Conservation (phyloP, 2,113 vertebrate species). For the Mus spicilegus region DNA sequence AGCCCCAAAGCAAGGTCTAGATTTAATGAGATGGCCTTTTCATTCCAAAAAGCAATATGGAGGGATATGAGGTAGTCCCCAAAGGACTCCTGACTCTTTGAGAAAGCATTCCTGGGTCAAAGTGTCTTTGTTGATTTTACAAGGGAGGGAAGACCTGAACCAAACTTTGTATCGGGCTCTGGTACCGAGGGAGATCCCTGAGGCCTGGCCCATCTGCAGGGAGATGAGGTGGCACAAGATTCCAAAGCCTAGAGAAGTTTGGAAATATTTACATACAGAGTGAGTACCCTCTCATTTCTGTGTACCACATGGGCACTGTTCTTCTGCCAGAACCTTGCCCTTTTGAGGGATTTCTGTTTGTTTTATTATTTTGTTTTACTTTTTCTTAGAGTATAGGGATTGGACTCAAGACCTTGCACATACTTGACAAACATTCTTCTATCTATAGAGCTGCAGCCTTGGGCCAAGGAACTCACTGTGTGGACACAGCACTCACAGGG, state of each 20-base stretch:
- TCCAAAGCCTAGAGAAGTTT: neutral
- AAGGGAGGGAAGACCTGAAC: slow-evolving; percentile 37
- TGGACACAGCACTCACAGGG: slow-evolving; percentile 57
- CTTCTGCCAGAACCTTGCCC: neutral
- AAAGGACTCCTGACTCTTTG: neutral
- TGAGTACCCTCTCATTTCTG: neutral
- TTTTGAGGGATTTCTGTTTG: neutral
- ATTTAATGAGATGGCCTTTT: neutral
- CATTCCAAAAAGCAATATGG: neutral
- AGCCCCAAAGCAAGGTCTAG: neutral
- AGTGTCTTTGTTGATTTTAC: slow-evolving; percentile 63
- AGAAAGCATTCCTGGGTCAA: slow-evolving; percentile 62
- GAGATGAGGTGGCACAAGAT: neutral
- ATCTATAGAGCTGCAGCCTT: neutral
- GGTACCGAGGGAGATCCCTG: neutral
- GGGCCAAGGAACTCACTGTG: neutral
- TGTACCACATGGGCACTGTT: neutral
- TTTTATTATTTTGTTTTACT: neutral
- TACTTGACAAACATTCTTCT: neutral
- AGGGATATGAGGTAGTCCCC: fast-evolving
- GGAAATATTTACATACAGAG: neutral
- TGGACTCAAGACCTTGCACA: neutral
- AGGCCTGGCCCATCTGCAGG: neutral
- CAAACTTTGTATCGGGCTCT: slow-evolving; percentile 59
- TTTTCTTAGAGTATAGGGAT: neutral